phyloP scores from a whole-genome alignment of 1,140 invertebrate genomes.

The Lepidotrigona ventralis region DNA sequence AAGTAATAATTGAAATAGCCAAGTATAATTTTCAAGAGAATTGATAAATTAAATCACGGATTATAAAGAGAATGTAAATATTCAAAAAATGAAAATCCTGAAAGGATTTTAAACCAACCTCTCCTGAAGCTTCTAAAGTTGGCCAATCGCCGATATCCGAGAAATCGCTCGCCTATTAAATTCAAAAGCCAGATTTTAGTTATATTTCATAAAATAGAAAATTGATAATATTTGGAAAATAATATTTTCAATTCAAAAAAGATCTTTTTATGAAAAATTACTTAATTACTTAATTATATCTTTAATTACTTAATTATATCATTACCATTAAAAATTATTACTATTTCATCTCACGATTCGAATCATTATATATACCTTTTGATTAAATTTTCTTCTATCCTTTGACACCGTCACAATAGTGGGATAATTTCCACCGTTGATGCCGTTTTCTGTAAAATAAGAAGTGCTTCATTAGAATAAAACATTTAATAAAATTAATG shows the following conservation, averaged over 20 bases:
- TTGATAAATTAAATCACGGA: background rate
- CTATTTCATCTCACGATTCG: background rate
- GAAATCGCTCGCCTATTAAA: conserved; percentile 85
- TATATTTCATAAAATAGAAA: background rate
- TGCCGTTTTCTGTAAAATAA: conserved; percentile 76
- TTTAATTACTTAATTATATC: too few relatives aligned
- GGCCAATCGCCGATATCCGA: conserved; percentile 90
- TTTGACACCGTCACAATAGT: conserved; percentile 81
- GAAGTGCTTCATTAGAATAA: conserved; percentile 4
- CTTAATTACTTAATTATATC: too few relatives aligned
- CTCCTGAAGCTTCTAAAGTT: conserved; percentile 83
- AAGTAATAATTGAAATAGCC: background rate
- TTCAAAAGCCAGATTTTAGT: conserved; percentile 22
- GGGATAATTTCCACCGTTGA: conserved; percentile 68
- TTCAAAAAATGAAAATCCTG: conserved; percentile 4
- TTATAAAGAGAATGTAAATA: background rate
- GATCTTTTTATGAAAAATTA: background rate
- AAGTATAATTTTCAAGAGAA: background rate
- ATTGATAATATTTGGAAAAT: too few relatives aligned
- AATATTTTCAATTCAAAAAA: background rate
- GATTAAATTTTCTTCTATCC: conserved; percentile 83
- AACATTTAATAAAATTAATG: background rate
- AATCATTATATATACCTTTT: conserved; percentile 78
- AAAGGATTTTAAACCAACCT: conserved; percentile 66
- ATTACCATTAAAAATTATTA: background rate